Base-by-base conservation (phyloP, 2,113 vertebrate genomes). In the Mystacornis crossleyi region DNA sequence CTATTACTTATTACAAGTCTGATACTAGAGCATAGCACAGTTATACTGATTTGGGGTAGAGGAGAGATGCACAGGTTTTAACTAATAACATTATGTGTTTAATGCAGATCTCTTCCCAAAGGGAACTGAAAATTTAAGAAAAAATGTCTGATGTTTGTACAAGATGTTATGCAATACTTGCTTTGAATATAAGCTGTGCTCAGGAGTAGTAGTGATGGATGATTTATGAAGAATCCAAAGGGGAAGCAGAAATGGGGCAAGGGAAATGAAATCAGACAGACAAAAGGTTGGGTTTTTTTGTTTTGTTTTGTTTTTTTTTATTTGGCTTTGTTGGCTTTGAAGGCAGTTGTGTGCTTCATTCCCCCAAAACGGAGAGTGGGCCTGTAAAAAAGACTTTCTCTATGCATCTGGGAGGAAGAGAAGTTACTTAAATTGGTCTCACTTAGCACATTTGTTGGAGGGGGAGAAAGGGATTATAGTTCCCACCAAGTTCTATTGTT, bases 41-140 rank as follows among this genome's bases (percentile, higher is more conserved):
- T 51, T 54, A 54, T 36, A 54, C 18, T 53, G 17, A 12, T 34
- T 18, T 23, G 10, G 8, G 8, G 12, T 25, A 58, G n/a, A 55
- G 43, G 18, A 40, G 53, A 57, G 18, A n/a, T 45, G 14, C 15
- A 57, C 50, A 62, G 8, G 9, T 69, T 80, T 66, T 42, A 58
- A 60, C 14, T 55, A 31, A 25, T 61, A 54, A 2, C 23, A 5
- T 54, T 42, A 31, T 2, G 0, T 66, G 10, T 31, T 86, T 65
- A 53, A 24, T 43, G n/a, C 50, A 29, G 13, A 21, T 66, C 24
- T 6, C 6, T 55, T 80, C 50, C 71, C 2, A 10, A 54, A 83
- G 26, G 84, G 93, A 95, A 95, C 83, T 81, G 89, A 95, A 86
- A 92, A 89, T 23, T 42, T 62, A 73, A 84, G 71, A 54, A 66